Percentiles rank a stretch among this genome's conserved stretches.
Conservation (phyloP, 1,140 invertebrate genomes). For the Pentalonia nigronervosa region DNA sequence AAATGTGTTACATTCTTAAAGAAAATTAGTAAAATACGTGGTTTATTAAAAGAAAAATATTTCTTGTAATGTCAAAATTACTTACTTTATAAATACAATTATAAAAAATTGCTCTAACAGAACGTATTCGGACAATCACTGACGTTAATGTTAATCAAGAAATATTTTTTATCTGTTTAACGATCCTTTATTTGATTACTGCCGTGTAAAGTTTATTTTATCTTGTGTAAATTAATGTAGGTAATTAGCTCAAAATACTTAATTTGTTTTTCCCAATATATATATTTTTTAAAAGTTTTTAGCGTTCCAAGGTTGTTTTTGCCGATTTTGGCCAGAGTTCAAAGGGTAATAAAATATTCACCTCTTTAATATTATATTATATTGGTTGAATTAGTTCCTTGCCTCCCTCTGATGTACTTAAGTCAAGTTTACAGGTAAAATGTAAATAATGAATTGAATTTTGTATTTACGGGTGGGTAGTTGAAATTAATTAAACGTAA, state of each 20-base stretch:
- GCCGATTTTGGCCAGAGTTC: not conserved
- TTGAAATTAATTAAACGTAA: not conserved
- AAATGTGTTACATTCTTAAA: not conserved
- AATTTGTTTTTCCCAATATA: not conserved
- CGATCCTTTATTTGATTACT: slow-evolving; percentile 8
- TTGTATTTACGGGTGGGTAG: not conserved
- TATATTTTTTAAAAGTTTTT: not conserved
- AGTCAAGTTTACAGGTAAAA: not conserved
- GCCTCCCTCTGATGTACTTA: not conserved
- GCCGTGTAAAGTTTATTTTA: not conserved
- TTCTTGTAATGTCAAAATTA: not conserved
- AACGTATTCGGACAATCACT: not conserved
- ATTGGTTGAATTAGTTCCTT: not conserved
- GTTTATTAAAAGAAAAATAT: slow-evolving; percentile 17
- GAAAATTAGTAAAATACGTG: not conserved
- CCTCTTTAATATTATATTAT: not conserved
- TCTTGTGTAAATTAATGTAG: not conserved
- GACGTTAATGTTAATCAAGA: not conserved
- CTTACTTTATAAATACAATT: not conserved
- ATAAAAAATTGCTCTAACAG: not conserved
- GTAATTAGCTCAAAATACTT: not conserved
- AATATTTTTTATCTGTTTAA: slow-evolving; percentile 8
- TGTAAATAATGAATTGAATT: not conserved
- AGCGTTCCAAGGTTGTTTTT: not conserved
- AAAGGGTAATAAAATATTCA: slow-evolving; percentile 14